A percentile compares a stretch with the other conserved stretches of the same genome.
Evolutionary conservation across 1,140 invertebrate species (phyloP).

Genomic region (Nasonia vitripennis): DNA sequence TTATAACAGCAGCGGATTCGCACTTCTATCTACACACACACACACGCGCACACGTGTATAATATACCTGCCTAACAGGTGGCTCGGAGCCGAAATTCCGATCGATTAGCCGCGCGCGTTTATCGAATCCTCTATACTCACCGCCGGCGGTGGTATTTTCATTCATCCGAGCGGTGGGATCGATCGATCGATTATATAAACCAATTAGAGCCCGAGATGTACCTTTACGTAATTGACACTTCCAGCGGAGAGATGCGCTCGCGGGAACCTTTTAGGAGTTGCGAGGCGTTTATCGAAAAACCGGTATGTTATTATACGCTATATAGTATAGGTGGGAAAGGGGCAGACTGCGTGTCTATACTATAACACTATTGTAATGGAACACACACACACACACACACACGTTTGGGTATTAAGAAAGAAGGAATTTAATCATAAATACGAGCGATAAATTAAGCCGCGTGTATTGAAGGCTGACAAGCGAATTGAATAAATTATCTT

Average conservation of each 20-base stretch:
- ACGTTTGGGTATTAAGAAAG: no score
- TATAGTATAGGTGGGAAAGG: no score
- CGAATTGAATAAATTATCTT: not conserved
- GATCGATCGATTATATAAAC: conserved; percentile 24
- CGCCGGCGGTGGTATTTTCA: not conserved
- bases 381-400: no score
- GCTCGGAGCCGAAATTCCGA: no score
- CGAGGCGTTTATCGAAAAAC: no score
- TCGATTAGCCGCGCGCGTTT: no score
- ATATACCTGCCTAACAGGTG: not conserved
- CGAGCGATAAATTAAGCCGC: not conserved
- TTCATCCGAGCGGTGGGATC: not conserved
- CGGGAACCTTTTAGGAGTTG: not conserved
- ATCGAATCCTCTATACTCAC: no score
- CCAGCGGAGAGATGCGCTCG: not conserved
- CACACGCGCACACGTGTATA: not conserved
- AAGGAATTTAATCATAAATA: not conserved
- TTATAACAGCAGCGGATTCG: not conserved
- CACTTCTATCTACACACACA: no score
- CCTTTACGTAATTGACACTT: conserved; percentile 13
- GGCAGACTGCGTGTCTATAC: no score
- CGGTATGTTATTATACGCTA: no score
- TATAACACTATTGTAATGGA: no score
- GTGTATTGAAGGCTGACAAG: not conserved
- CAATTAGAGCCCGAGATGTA: not conserved